A percentile compares a stretch with the other conserved stretches of the same genome.
phyloP scores from a whole-genome alignment of 2,113 vertebrate species.

The Megaceryle torquata region DNA sequence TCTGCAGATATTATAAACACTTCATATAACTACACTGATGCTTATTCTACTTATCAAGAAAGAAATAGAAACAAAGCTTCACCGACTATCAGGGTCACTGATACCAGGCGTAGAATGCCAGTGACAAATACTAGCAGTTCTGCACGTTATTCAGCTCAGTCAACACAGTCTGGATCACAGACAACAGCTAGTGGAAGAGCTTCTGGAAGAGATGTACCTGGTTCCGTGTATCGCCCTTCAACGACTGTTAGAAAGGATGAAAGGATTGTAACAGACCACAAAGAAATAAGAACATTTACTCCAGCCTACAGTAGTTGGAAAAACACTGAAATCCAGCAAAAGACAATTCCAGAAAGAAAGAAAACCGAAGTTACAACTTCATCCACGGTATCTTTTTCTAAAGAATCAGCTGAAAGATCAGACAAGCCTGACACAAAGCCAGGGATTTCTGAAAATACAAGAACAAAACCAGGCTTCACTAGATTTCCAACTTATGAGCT shows the following conservation, averaged over 20 bases:
- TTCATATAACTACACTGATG: slow-evolving; percentile 70
- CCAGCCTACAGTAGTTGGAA: slow-evolving; percentile 33
- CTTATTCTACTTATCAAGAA: slow-evolving; percentile 68
- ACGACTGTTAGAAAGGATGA: slow-evolving; percentile 73
- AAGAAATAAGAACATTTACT: slow-evolving; percentile 15
- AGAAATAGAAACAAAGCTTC: slow-evolving; percentile 71
- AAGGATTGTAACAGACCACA: slow-evolving; percentile 68
- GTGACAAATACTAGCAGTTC: slow-evolving; percentile 59
- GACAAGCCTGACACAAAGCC: not conserved
- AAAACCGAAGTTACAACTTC: slow-evolving; percentile 59
- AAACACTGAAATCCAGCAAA: slow-evolving; percentile 42
- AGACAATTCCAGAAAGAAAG: slow-evolving; percentile 58
- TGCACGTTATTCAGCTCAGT: slow-evolving; percentile 36
- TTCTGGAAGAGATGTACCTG: slow-evolving; percentile 59
- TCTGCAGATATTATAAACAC: slow-evolving; percentile 79
- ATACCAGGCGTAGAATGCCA: slow-evolving; percentile 67
- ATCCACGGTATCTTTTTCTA: slow-evolving; percentile 5
- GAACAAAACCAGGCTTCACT: slow-evolving; percentile 19
- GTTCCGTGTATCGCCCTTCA: slow-evolving; percentile 24
- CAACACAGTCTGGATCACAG: slow-evolving; percentile 57
- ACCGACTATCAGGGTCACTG: slow-evolving; percentile 44
- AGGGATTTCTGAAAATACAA: not conserved
- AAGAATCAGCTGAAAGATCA: slow-evolving; percentile 27
- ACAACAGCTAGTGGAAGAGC: slow-evolving; percentile 62
- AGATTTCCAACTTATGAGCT: slow-evolving; percentile 33